Conservation (phyloP, 2,797 vertebrate species). For the Syngnathus acus region DNA sequence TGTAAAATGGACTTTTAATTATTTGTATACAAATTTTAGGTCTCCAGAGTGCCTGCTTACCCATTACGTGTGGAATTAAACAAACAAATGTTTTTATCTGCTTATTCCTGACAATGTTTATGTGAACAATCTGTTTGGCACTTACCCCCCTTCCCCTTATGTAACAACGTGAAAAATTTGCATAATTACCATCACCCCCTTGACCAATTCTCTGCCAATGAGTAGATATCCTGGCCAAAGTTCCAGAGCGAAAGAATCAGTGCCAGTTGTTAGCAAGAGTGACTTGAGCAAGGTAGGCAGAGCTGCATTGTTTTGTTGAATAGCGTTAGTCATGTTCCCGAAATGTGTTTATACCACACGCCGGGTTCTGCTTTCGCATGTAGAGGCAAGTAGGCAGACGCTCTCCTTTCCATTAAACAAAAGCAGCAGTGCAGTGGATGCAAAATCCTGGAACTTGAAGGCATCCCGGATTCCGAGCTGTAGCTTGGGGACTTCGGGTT, state of each 20-base stretch:
- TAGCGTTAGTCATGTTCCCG: no score
- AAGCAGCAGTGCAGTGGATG: no score
- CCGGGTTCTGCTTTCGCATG: background rate
- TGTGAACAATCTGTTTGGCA: background rate
- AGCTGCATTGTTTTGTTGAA: background rate
- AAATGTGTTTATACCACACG: background rate
- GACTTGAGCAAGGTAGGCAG: background rate
- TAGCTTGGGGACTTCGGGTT: slow-evolving; percentile 13
- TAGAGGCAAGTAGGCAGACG: background rate
- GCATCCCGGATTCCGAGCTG: background rate
- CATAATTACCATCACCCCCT: background rate
- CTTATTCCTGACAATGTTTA: background rate
- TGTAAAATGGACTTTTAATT: background rate
- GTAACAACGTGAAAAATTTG: background rate
- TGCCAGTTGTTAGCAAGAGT: background rate
- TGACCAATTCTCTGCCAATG: background rate
- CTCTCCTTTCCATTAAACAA: no score
- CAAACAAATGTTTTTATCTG: background rate
- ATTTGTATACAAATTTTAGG: background rate
- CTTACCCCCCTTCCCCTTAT: background rate
- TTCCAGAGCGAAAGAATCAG: background rate
- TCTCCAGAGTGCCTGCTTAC: background rate
- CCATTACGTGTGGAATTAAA: background rate
- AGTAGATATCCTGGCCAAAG: background rate
- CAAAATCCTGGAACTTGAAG: background rate